These are phyloP conservation scores for Zhengitettix transpicula DNA, from an alignment of 2,888 invertebrate genomes.

Conservation along the genomic window DNA sequence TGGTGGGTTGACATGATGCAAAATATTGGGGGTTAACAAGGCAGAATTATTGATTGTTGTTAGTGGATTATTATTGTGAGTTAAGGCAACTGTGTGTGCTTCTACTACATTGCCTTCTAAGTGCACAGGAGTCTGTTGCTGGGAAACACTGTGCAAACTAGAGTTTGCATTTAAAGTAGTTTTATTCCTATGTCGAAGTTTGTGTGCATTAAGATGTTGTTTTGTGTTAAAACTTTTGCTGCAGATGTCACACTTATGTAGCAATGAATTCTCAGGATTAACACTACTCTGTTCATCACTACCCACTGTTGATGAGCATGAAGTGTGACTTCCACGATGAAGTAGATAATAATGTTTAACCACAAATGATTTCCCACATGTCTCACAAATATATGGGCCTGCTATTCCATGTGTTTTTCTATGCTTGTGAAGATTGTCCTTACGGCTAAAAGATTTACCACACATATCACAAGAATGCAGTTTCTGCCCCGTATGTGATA, in stretches of 20 bases:
- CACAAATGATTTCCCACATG: conserved; percentile 46
- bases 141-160: background rate
- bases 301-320: background rate
- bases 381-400: conserved; percentile 42
- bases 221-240: conserved; percentile 38
- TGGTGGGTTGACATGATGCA: conserved; percentile 9
- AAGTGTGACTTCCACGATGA: conserved; percentile 27
- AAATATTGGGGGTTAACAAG: conserved; percentile 9
- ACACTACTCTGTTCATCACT: conserved; percentile 1
- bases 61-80: conserved; percentile 8
- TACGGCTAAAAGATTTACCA: conserved; percentile 33
- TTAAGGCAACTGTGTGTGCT: conserved; percentile 1
- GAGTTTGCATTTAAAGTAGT: background rate
- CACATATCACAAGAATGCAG: conserved; percentile 45
- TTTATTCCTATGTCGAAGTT: conserved; percentile 28
- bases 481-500: conserved; percentile 49
- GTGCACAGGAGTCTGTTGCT: background rate
- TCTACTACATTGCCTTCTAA: background rate
- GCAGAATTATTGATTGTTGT: conserved; percentile 13
- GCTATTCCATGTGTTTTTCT: conserved; percentile 39
- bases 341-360: conserved; percentile 48
- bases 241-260: conserved; percentile 42
- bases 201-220: conserved; percentile 43
- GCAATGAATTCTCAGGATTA: conserved; percentile 13
- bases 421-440: conserved; percentile 41